A percentile compares a stretch with the other conserved stretches of the same genome.
Evolutionary conservation across 2,888 invertebrate species (phyloP).

Genomic region (Emmelina monodactyla): DNA sequence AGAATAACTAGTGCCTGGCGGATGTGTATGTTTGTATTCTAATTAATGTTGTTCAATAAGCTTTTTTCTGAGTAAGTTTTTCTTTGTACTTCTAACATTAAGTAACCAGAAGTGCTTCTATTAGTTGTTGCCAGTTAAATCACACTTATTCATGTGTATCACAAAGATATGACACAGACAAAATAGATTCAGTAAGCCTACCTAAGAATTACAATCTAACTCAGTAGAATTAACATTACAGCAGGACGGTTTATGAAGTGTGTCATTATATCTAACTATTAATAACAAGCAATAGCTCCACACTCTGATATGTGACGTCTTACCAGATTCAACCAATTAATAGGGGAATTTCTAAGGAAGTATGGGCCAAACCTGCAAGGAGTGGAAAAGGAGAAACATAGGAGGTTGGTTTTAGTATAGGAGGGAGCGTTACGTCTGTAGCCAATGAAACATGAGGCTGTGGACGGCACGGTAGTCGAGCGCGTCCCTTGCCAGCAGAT

Average conservation of each 20-base stretch:
- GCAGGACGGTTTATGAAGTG: slow-evolving; percentile 37
- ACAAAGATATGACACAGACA: no score
- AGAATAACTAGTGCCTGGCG: neutral
- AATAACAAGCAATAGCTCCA: neutral
- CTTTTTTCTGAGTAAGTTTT: no score
- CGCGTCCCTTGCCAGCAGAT: slow-evolving; percentile 51
- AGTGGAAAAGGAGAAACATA: neutral
- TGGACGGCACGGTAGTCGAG: slow-evolving; percentile 57
- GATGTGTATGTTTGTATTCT: no score
- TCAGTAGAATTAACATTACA: slow-evolving; percentile 28
- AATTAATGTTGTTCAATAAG: no score
- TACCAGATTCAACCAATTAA: slow-evolving; percentile 5
- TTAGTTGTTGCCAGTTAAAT: no score
- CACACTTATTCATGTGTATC: no score
- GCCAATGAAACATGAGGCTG: slow-evolving; percentile 62
- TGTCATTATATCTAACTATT: neutral
- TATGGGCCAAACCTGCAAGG: neutral
- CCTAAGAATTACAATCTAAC: slow-evolving; percentile 3
- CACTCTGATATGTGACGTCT: slow-evolving; percentile 23
- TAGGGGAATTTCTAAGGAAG: neutral
- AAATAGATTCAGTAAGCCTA: no score
- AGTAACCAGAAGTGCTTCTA: no score
- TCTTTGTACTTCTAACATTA: no score
- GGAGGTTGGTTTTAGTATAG: no score
- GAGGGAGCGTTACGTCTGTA: slow-evolving; percentile 50